A percentile compares a stretch with the other conserved stretches of the same genome.
Evolutionary conservation across 1,140 invertebrate genomes (phyloP).

Genomic region (Zaprionus taronus): DNA sequence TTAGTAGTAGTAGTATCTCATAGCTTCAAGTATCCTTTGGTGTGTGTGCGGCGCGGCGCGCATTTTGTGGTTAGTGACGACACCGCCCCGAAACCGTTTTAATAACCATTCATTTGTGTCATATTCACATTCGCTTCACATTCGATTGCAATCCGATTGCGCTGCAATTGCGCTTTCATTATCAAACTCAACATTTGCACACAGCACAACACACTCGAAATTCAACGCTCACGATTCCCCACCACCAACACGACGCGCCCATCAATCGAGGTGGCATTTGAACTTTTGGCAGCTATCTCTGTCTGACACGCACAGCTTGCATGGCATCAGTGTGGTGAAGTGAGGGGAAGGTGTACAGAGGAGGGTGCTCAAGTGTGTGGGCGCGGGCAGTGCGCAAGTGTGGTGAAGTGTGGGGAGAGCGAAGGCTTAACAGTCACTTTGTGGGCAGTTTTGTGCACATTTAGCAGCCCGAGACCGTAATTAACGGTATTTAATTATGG

Average conservation of each 20-base stretch:
- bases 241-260: constrained; percentile 7
- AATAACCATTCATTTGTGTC: constrained; percentile 80
- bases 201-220: constrained; percentile 2
- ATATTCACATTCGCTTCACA: constrained; percentile 39
- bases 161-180: constrained; percentile 41
- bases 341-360: background rate
- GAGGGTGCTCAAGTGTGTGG: background rate
- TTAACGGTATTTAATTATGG: constrained; percentile 81
- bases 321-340: background rate
- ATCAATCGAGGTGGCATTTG: constrained; percentile 68
- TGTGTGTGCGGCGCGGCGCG: background rate
- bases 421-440: background rate
- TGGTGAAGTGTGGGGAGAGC: background rate
- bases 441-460: constrained; percentile 30
- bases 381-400: background rate
- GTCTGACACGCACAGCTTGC: constrained; percentile 4
- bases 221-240: background rate
- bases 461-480: constrained; percentile 50
- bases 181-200: constrained; percentile 35
- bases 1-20: background rate
- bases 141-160: constrained; percentile 5
- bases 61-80: constrained; percentile 53
- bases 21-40: constrained; percentile 62
- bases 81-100: constrained; percentile 24
- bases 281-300: constrained; percentile 48